Base-by-base conservation (phyloP, 1,140 invertebrate species). In the Aphelinus certus region DNA sequence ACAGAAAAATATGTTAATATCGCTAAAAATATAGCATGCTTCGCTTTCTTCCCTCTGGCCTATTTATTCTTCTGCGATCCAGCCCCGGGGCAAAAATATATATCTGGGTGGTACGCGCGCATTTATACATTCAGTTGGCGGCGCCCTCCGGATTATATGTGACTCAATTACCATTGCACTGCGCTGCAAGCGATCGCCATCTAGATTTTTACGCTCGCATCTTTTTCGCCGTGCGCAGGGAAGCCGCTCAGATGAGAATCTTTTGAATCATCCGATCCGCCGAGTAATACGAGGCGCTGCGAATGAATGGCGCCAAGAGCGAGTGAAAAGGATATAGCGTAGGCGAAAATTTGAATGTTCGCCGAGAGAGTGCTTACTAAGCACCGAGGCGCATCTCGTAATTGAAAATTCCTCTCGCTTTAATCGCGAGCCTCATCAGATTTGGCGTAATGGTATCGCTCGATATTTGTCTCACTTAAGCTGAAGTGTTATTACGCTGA, bases 151-250 rank as follows among this genome's bases (percentile, higher is more conserved):
- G 70, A 78, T 83, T 83, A 83, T 83, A 82, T 81, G 80, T 79
- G 79, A 83, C 79, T 82, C 80, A 81, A 84, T 84, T 83, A 81
- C 78, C 64, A 77, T 72, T 64, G 26, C 26, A 26, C 26, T 56
- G 10, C 26, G 71, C 58, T 64, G 74, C 77, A 71, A 78, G 73
- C 26, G 26, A 26, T 26, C 26, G 26, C 63, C 53, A 66, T 60
- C 48, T 66, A 49, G 75, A 77, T 78, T 80, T 83, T 72, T 75
- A 48, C 5, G 42, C 71, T 61, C 60, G 73, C 70, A 77, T 81
- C 77, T 80, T 74, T 71, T 55, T 51, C 62, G 55, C 43, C 7
- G 48, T 26, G 26, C 26, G 60, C 57, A 62, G 57, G 71, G 58
- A 71, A 76, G 26, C 73, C 7, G 56, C n/a, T 61, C 48, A 71